Percentiles rank a stretch among this genome's conserved stretches.
phyloP scores from a whole-genome alignment of 2,888 invertebrate species.

The Phytoseiulus persimilis region DNA sequence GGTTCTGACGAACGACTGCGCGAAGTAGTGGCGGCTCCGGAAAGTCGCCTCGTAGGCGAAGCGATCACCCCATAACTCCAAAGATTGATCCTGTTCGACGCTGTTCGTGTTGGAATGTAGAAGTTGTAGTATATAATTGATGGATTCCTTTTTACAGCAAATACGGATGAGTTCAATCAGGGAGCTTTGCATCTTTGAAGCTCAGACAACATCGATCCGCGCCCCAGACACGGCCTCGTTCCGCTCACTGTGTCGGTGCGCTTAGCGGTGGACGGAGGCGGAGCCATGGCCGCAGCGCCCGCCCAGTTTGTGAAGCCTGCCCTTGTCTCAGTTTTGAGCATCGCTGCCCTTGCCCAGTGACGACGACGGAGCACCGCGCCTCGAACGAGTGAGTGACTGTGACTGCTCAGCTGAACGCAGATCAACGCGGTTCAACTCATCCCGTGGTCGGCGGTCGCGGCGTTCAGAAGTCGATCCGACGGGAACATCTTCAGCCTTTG shows the following conservation, averaged over 20 bases:
- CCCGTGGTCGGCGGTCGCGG: neutral
- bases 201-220: neutral
- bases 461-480: neutral
- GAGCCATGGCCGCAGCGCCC: neutral
- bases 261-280: neutral
- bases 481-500: neutral
- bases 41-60: too few species aligned
- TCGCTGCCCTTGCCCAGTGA: conserved; percentile 36
- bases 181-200: neutral
- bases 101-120: neutral
- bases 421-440: neutral
- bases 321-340: conserved; percentile 23
- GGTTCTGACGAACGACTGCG: too few species aligned
- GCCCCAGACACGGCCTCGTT: neutral
- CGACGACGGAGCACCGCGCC: neutral
- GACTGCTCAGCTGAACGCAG: conserved; percentile 5
- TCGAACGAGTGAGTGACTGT: neutral
- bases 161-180: neutral
- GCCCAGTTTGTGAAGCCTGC: neutral
- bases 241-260: neutral
- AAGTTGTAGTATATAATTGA: neutral
- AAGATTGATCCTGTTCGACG: neutral
- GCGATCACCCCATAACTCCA: neutral
- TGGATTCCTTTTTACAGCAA: neutral
- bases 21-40: too few species aligned